Conservation (phyloP, 1,140 invertebrate species). For the Acromyrmex heyeri region DNA sequence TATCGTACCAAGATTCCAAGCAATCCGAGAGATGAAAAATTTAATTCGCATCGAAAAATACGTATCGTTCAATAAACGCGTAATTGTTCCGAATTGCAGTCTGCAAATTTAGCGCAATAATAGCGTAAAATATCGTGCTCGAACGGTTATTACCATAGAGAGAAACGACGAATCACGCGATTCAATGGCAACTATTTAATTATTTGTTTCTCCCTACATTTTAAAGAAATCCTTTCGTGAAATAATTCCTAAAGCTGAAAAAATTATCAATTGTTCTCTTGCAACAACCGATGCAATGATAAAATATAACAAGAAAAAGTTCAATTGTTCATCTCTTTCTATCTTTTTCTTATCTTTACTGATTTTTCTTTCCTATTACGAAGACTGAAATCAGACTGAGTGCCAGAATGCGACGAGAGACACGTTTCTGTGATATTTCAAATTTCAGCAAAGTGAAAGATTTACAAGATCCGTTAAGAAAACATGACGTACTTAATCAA, state of each 20-base stretch:
- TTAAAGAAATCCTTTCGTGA: neutral
- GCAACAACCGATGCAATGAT: neutral
- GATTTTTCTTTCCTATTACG: neutral
- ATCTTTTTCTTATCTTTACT: neutral
- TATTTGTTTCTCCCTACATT: too few relatives aligned
- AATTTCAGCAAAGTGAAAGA: neutral
- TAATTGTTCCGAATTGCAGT: constrained; percentile 34
- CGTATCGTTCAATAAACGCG: neutral
- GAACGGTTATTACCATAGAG: neutral
- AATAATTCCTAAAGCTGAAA: constrained; percentile 27
- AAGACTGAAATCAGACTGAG: neutral
- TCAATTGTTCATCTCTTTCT: neutral
- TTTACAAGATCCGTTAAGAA: neutral
- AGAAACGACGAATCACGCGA: neutral
- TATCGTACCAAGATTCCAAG: neutral
- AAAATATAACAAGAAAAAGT: neutral
- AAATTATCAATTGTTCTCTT: constrained; percentile 51
- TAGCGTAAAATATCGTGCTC: neutral
- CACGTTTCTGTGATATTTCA: neutral
- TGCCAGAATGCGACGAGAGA: constrained; percentile 10
- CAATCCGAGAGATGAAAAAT: constrained; percentile 8
- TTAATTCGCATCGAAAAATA: neutral
- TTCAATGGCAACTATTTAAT: constrained; percentile 37
- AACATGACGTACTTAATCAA: constrained; percentile 16
- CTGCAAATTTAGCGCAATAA: constrained; percentile 16